Evolutionary conservation across 1,140 invertebrate species (phyloP), one percentile per base, ranked within the genome.

Genomic region (Elysia chlorotica): DNA sequence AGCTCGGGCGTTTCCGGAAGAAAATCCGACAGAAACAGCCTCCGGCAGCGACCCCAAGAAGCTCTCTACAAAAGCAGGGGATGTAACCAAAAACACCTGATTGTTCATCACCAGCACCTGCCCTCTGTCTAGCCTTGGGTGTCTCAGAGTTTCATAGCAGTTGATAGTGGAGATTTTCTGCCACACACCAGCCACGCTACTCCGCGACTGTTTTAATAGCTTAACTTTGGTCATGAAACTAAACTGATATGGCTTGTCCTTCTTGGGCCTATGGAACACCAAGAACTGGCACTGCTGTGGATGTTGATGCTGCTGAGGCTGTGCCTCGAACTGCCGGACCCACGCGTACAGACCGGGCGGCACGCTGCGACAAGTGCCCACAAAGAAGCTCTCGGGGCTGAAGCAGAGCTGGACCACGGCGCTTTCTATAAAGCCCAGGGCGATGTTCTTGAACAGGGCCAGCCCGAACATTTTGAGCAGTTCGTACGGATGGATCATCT

Each of bases 41-140:
- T 54, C 41, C 19, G 66, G 66, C 53, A 69, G 53, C 2, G 25
- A 14, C 4, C 28, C 21, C 31, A 69, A 19, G 53, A 69, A 56
- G 10, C 10, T 2, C 14, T 48, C 10, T 2, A 36, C 54, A 28
- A 31, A 1, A 23, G 35, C 10, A 21, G 30, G 21, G 23, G 48
- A 1, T 10, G 53, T 69, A 31, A 54, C 48, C 48, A 69, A 48
- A 38, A 69, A 69, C 66, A 37, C 66, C 30, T 69, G 28, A 21
- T 17, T 10, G 17, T 69, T 57, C 25, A 69, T 38, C 1, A 54
- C 54, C 30, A 69, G 30, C 23, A 69, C 25, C 66, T 69, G 66
- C 25, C 25, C 48, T 33, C 36, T 33, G 48, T 69, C 53, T 2
- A 31, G 30, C 3, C 25, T 21, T 1, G 33, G 28, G 25, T 59